Percentiles rank a stretch among this genome's conserved stretches.
Evolutionary conservation across 1,140 invertebrate species (phyloP).

Genomic region (Parapsyche elsis): DNA sequence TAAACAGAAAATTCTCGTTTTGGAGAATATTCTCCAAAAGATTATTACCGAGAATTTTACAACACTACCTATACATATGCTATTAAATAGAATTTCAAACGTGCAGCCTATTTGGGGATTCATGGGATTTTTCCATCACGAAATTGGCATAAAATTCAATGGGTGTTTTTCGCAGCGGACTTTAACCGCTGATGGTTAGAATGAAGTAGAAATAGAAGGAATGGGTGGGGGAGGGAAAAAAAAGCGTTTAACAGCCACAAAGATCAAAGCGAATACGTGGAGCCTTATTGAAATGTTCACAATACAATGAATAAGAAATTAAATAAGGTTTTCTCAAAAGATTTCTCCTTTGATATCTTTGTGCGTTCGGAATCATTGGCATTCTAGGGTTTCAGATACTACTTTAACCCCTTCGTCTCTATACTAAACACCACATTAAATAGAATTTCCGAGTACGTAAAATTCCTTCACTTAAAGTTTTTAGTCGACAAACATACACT

Average conservation of each 20-base stretch:
- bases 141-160: constrained; percentile 29
- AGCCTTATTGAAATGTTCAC: constrained; percentile 39
- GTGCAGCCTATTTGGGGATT: constrained; percentile 3
- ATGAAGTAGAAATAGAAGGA: background rate
- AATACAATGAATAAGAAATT: constrained; percentile 43
- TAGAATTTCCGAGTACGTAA: constrained; percentile 24
- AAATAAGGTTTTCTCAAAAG: constrained; percentile 39
- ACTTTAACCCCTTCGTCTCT: constrained; percentile 19
- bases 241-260: constrained; percentile 15
- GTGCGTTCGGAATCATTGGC: constrained; percentile 38
- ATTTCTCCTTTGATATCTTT: constrained; percentile 40
- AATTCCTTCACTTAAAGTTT: constrained; percentile 10
- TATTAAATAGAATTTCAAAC: background rate
- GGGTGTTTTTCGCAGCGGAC: background rate
- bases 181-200: background rate
- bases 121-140: constrained; percentile 27
- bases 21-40: too few relatives aligned
- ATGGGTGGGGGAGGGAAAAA: background rate
- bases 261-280: constrained; percentile 35
- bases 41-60: too few relatives aligned
- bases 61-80: background rate
- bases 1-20: too few relatives aligned
- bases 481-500: too few relatives aligned
- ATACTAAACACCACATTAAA: constrained; percentile 29
- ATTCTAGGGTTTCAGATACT: constrained; percentile 20